Base-by-base conservation (phyloP, 2,797 vertebrate genomes). In the Heliangelus exortis region DNA sequence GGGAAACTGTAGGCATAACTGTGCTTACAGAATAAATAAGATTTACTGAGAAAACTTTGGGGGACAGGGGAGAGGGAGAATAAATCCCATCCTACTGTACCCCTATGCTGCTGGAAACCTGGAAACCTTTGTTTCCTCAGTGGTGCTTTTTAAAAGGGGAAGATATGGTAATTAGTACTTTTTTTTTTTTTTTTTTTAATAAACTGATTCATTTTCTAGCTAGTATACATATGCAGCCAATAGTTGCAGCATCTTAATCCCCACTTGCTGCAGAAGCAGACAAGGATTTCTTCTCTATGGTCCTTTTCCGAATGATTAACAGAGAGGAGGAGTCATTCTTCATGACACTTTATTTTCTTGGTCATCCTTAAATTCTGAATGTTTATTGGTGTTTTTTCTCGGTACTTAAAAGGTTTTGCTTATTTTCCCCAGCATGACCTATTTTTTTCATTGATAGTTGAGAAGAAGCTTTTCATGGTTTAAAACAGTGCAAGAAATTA, bases 401-500 rank as follows among this genome's bases (percentile, higher is more conserved):
- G 65, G 16, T 23, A 4, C 10, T 76, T 62, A 2, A 28, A 48
- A 14, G 8, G 8, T 21, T 48, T 58, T 87, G 3, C 25, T 69
- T 48, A 14, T 34, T 66, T 63, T 16, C 6, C 14, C 10, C 18
- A 20, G 31, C 74, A 36, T 71, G 62, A 59, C 28, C 36, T 63
- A 8, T 76, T 50, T 93, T 94, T 87, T 84, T 33, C 10, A 39
- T 7, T 55, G 41, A 5, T 61, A 28, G 26, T 36, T 34, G 48
- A 84, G 62, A 73, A 69, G 36, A 14, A 61, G 39, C 29, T 89
- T 86, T 86, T 91, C 20, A 5, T 66, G 19, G 12, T 61, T 73
- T 47, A 45, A 59, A 94, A 31, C 48, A 75, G 31, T 63, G 62
- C 23, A 90, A 89, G 76, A 83, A 95, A 58, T 89, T 96, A 92